Conservation (phyloP, 2,113 vertebrate species). For the Probosciger aterrimus region DNA sequence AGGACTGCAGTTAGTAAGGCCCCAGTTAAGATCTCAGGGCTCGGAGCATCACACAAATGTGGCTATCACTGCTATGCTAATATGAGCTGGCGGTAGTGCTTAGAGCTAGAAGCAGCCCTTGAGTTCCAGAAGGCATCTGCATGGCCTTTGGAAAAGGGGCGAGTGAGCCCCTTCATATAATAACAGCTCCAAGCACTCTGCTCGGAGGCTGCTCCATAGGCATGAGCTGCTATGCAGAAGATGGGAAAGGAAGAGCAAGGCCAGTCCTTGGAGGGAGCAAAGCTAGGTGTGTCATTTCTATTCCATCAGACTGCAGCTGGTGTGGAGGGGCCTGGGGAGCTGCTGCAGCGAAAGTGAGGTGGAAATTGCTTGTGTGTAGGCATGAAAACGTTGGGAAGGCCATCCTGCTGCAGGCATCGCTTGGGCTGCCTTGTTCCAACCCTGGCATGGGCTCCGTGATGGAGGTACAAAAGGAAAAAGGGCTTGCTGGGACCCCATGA, state of each 20-base stretch:
- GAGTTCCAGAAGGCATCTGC: neutral
- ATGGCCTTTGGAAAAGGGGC: neutral
- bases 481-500: neutral
- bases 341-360: neutral
- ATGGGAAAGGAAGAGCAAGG: neutral
- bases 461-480: neutral
- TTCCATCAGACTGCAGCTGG: neutral
- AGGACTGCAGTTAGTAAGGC: neutral
- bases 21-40: neutral
- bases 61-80: neutral
- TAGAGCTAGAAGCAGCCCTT: neutral
- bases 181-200: fast-evolving
- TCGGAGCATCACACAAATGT: neutral
- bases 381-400: neutral
- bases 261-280: neutral
- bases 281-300: neutral
- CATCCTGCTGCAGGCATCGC: neutral
- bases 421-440: neutral
- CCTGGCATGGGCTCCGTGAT: neutral
- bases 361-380: neutral
- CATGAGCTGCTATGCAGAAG: neutral
- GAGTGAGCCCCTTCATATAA: neutral
- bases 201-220: neutral
- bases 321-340: neutral
- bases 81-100: neutral